Evolutionary conservation across 2,797 vertebrate genomes (phyloP).

Genomic region (Chelon auratus): DNA sequence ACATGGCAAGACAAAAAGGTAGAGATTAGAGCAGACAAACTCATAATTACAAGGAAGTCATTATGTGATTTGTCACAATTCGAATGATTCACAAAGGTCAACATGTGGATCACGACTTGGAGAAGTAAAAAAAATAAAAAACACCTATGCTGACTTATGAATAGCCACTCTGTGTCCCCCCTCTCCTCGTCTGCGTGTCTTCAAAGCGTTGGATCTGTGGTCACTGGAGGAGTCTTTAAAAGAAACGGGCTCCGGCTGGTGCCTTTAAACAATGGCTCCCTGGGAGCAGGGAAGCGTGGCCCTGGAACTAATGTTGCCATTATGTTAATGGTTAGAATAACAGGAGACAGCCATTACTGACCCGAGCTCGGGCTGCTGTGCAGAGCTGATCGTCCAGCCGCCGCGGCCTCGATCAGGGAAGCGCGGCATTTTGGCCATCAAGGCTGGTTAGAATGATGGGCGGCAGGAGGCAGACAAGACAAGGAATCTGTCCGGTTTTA

Average conservation of each 20-base stretch:
- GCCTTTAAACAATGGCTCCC: constrained; percentile 78
- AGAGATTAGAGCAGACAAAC: constrained; percentile 58
- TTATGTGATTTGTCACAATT: constrained; percentile 73
- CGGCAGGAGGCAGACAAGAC: constrained; percentile 40
- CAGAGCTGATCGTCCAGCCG: constrained; percentile 48
- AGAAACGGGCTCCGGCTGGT: constrained; percentile 41
- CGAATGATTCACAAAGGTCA: constrained; percentile 54
- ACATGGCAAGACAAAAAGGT: constrained; percentile 54
- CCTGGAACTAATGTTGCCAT: constrained; percentile 86
- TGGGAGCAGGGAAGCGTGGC: constrained; percentile 76
- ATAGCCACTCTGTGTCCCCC: constrained; percentile 66
- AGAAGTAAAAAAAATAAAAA: constrained; percentile 57
- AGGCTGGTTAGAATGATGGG: constrained; percentile 63
- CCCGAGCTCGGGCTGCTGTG: constrained; percentile 58
- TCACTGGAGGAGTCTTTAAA: constrained; percentile 48
- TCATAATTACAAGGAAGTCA: constrained; percentile 66
- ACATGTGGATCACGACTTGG: constrained; percentile 46
- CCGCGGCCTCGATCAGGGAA: constrained; percentile 34
- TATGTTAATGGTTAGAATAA: constrained; percentile 87
- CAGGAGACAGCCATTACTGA: constrained; percentile 77
- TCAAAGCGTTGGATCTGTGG: constrained; percentile 66
- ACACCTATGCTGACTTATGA: constrained; percentile 63
- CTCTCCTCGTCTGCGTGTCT: constrained; percentile 54
- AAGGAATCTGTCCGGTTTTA: constrained; percentile 71
- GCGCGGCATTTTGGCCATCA: constrained; percentile 67